Conservation (phyloP, 2,888 invertebrate genomes). For the Phania funesta region DNA sequence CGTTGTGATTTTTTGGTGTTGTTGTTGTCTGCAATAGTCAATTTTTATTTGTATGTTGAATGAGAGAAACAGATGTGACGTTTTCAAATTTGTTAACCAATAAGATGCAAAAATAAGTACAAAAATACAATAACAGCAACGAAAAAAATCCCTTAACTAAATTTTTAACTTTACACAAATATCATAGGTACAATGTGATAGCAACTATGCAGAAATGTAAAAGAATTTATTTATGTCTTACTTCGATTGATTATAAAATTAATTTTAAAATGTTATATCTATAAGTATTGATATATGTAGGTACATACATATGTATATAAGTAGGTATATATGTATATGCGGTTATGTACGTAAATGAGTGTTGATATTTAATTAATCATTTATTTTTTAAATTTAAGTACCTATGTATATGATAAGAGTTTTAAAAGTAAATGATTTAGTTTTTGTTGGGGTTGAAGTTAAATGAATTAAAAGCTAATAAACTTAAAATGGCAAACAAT, state of each 20-base stretch:
- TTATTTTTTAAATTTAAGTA: too few relatives aligned
- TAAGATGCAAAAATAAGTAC: conserved; percentile 9
- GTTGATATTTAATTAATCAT: too few relatives aligned
- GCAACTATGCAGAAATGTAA: conserved; percentile 1
- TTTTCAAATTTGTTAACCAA: conserved; percentile 25
- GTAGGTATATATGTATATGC: too few relatives aligned
- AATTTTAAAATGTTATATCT: too few relatives aligned
- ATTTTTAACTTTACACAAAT: conserved; percentile 23
- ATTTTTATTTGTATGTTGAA: not conserved
- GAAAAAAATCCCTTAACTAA: not conserved
- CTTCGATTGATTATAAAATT: not conserved
- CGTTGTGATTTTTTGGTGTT: conserved; percentile 2
- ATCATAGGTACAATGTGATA: conserved; percentile 10
- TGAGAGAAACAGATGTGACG: not conserved
- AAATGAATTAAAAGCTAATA: too few relatives aligned
- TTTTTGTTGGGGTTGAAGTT: too few relatives aligned
- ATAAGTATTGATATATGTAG: too few relatives aligned
- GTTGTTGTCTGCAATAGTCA: not conserved
- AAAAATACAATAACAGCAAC: not conserved
- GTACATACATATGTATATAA: too few relatives aligned
- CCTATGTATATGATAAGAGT: too few relatives aligned
- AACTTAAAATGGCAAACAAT: too few relatives aligned
- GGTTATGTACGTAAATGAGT: too few relatives aligned
- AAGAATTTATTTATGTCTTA: not conserved
- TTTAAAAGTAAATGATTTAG: too few relatives aligned